These are phyloP conservation scores for Lophius americanus DNA, from an alignment of 2,797 vertebrate genomes.

Conservation along the genomic window DNA sequence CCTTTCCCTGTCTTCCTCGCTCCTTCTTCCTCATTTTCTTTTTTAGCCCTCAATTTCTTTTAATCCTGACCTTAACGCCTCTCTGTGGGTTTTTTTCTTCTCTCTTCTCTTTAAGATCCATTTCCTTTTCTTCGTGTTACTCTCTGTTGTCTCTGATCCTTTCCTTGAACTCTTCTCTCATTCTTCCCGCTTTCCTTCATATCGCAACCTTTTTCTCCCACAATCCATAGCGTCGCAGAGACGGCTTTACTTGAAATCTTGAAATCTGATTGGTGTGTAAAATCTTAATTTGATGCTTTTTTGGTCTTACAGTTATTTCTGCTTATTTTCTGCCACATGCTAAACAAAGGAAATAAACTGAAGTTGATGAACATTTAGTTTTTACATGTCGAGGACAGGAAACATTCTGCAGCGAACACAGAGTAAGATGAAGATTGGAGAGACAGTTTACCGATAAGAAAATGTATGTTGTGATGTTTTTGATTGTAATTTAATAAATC, in stretches of 20 bases:
- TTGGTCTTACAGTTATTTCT: constrained; percentile 24
- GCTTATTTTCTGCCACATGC: constrained; percentile 36
- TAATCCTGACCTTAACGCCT: constrained; percentile 52
- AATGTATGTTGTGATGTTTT: constrained; percentile 67
- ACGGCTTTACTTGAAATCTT: constrained; percentile 29
- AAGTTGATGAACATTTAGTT: constrained; percentile 16
- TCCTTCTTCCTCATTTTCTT: constrained; percentile 40
- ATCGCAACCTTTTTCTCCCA: neutral
- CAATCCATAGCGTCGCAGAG: neutral
- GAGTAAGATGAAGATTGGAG: constrained; percentile 48
- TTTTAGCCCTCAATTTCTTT: constrained; percentile 44
- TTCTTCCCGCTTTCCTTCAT: constrained; percentile 4
- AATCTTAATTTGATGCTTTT: constrained; percentile 23
- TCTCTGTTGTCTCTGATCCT: neutral
- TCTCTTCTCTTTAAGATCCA: neutral
- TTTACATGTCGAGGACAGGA: constrained; percentile 21
- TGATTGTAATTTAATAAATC: constrained; percentile 54
- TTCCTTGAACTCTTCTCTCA: constrained; percentile 3
- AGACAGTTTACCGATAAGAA: constrained; percentile 49
- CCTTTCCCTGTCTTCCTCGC: constrained; percentile 40
- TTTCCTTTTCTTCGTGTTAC: constrained; percentile 1
- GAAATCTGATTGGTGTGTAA: constrained; percentile 18
- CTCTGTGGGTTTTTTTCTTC: constrained; percentile 9
- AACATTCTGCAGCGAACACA: constrained; percentile 3
- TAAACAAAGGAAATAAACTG: constrained; percentile 22